Base-by-base conservation (phyloP, 2,888 invertebrate genomes). In the Cheilosia grossa region DNA sequence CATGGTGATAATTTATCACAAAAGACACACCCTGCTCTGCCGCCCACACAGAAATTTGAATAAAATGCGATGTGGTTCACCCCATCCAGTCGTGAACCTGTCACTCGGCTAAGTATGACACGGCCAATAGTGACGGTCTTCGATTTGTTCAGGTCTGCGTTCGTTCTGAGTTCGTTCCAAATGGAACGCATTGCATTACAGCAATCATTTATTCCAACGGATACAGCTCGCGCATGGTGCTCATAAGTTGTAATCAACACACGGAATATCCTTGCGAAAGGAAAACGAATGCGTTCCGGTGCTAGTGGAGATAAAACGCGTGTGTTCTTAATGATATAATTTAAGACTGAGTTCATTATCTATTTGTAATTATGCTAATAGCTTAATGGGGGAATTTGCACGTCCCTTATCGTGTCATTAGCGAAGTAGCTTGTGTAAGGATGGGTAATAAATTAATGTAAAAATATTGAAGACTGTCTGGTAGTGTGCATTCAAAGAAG, bases 1-100 rank as follows among this genome's bases (percentile, higher is more conserved):
- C 66, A 80, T 85, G 72, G 85, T 81, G 85, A 85, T 85, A 85
- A 85, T 85, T 85, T 85, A 85, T 81, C 81, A 75, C 81, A 66
- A 72, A 72, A 72, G 81, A 58, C 81, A 85, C 81, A 85, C 81
- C 72, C 85, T 75, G 58, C 44, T 15, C 56, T 67, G 63, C 40
- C 80, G 69, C 83, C 73, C 82, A 67, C 82, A 66, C 78, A 66
- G 75, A 70, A 81, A 85, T 85, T 81, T 85, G 72, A 85, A 85
- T 85, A 85, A 85, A 85, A 85, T 81, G 75, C 75, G 63, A 21
- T 77, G 85, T 63, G 81, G 85, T 56, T 70, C 58, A 49, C 75
- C 77, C 37, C 42, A 77, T 61, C 33, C 70, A 30, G 67, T 72
- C 81, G 72, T 85, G 63, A 72, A 72, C 77, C 81, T 75, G 81